phyloP scores from a whole-genome alignment of 92 coral and sea anemone species.

The Zoanthus sansibaricus region DNA sequence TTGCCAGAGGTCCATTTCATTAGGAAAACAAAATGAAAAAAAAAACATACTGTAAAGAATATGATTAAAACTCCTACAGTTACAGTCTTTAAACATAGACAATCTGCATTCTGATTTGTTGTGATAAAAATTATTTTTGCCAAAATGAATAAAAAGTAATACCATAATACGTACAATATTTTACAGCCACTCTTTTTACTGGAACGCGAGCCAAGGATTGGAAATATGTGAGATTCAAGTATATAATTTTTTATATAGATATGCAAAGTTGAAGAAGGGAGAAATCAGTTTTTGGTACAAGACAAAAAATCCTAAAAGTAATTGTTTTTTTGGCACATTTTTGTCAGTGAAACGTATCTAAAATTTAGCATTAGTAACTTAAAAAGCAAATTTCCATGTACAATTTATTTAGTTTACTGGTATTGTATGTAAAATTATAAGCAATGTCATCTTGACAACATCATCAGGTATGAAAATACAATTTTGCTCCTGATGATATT shows the following conservation, averaged over 20 bases:
- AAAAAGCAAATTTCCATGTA: too few species aligned
- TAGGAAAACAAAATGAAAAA: not conserved
- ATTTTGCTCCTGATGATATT: too few species aligned
- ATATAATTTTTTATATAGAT: not conserved
- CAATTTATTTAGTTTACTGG: too few species aligned
- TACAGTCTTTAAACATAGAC: constrained; percentile 15
- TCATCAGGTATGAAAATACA: too few species aligned
- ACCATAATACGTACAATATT: not conserved
- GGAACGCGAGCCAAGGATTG: too few species aligned
- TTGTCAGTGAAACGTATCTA: too few species aligned
- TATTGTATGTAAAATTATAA: too few species aligned
- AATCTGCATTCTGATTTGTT: constrained; percentile 25
- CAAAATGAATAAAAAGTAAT: not conserved
- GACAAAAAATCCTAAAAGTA: not conserved
- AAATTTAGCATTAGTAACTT: too few species aligned
- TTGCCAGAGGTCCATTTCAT: too few species aligned
- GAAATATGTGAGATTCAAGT: not conserved
- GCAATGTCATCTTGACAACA: too few species aligned
- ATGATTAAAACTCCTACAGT: constrained; percentile 14
- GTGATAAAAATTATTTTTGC: constrained; percentile 8
- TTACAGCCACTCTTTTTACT: too few species aligned
- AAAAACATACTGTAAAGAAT: not conserved
- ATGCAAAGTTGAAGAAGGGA: not conserved
- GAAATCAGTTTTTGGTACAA: not conserved
- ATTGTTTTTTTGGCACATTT: too few species aligned